phyloP scores from a whole-genome alignment of 2,113 vertebrate species.

The Melierax canorus region DNA sequence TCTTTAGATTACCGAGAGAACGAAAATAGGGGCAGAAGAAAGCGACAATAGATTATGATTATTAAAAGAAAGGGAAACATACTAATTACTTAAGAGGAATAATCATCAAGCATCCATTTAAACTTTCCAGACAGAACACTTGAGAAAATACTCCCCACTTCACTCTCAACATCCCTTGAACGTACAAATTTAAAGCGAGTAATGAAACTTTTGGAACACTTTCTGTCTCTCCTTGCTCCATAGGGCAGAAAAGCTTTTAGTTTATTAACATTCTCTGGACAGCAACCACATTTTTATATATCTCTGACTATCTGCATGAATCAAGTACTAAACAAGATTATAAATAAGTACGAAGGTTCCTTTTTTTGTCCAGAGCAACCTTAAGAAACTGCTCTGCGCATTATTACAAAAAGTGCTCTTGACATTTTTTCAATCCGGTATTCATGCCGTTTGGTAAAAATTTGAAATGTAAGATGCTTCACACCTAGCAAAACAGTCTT shows the following conservation, averaged over 20 bases:
- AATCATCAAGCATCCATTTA: conserved; percentile 65
- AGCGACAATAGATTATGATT: conserved; percentile 56
- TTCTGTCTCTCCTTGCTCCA: not conserved
- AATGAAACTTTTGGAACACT: not conserved
- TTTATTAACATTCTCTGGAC: not conserved
- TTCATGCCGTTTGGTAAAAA: not conserved
- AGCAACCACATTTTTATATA: not conserved
- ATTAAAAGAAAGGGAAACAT: conserved; percentile 73
- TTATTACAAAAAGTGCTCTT: not conserved
- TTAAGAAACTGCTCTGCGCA: not conserved
- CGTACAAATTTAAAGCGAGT: not conserved
- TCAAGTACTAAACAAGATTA: conserved; percentile 16
- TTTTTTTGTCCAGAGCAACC: not conserved
- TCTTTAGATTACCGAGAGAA: conserved; percentile 70
- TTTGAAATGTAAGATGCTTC: not conserved
- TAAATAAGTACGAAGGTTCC: not conserved
- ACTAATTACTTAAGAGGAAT: conserved; percentile 69
- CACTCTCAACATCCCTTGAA: conserved; percentile 9
- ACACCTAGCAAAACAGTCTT: not conserved
- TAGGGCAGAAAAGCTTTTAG: not conserved
- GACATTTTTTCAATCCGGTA: not conserved
- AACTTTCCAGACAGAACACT: conserved; percentile 51
- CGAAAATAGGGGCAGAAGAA: conserved; percentile 58
- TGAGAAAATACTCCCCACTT: conserved; percentile 49
- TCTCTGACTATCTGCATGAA: not conserved